Evolutionary conservation across 2,113 vertebrate genomes (phyloP).

Genomic region (Macaca fascicularis): DNA sequence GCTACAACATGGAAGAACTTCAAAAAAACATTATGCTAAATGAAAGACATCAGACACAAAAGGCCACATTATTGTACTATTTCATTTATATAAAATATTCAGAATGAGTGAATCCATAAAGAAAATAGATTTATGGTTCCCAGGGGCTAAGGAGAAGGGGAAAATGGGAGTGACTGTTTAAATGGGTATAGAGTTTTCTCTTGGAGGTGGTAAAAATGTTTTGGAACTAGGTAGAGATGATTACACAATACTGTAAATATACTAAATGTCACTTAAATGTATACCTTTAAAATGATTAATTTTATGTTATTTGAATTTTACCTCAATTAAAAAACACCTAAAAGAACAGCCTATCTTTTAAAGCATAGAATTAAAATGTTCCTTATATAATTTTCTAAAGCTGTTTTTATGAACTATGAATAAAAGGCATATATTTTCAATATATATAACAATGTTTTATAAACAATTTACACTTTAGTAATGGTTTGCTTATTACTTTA

Average conservation of each 20-base stretch:
- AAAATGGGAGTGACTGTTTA: conserved; percentile 13
- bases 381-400: conserved; percentile 44
- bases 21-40: conserved; percentile 49
- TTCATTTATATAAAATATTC: conserved; percentile 43
- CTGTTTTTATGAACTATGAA: conserved; percentile 31
- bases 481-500: conserved; percentile 50
- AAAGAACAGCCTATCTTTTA: conserved; percentile 9
- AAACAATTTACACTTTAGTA: conserved; percentile 22
- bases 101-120: conserved; percentile 36
- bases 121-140: conserved; percentile 40
- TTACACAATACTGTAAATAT: background rate
- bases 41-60: conserved; percentile 56
- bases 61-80: background rate
- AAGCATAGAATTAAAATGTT: conserved; percentile 20
- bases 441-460: background rate
- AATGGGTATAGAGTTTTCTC: background rate
- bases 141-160: background rate
- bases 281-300: conserved; percentile 37
- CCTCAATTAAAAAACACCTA: conserved; percentile 8
- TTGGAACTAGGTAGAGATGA: conserved; percentile 26
- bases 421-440: conserved; percentile 1
- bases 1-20: conserved; percentile 42
- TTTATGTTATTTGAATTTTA: conserved; percentile 28
- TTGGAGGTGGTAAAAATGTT: conserved; percentile 28
- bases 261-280: conserved; percentile 26